Conservation (phyloP, 2,888 invertebrate species). For the Eueremaeus valkanovi region DNA sequence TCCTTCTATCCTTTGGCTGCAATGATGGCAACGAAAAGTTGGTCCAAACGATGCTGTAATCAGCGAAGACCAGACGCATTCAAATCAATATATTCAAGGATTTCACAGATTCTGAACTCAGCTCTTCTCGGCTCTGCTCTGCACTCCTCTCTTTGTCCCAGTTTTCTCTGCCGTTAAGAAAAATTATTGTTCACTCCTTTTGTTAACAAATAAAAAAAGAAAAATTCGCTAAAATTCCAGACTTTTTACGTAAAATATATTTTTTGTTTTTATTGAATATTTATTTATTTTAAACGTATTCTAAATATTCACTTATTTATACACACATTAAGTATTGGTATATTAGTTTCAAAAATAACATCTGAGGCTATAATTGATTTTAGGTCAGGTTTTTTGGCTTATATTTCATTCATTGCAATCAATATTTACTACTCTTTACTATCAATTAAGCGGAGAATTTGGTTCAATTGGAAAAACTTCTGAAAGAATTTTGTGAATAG, state of each 20-base stretch:
- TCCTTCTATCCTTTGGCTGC: neutral
- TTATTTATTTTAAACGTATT: too few relatives aligned
- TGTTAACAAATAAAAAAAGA: too few relatives aligned
- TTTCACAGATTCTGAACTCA: neutral
- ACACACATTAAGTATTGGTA: neutral
- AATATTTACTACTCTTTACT: too few relatives aligned
- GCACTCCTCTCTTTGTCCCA: neutral
- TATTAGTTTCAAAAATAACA: neutral
- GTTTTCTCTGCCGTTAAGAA: too few relatives aligned
- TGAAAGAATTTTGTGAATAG: too few relatives aligned
- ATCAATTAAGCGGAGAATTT: too few relatives aligned
- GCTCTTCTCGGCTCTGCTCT: neutral
- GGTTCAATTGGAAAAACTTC: neutral
- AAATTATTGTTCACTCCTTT: too few relatives aligned
- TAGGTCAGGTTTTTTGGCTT: neutral
- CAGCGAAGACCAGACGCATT: neutral
- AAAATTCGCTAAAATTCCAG: too few relatives aligned
- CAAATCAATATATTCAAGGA: conserved; percentile 20
- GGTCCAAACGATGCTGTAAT: conserved; percentile 17
- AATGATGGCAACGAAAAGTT: neutral
- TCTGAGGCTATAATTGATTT: neutral
- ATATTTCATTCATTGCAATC: neutral
- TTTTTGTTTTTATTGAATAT: too few relatives aligned
- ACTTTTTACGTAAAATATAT: too few relatives aligned
- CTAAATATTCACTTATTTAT: neutral